These are phyloP conservation scores for Ruditapes philippinarum DNA, from an alignment of 1,140 invertebrate genomes.

Conservation along the genomic window DNA sequence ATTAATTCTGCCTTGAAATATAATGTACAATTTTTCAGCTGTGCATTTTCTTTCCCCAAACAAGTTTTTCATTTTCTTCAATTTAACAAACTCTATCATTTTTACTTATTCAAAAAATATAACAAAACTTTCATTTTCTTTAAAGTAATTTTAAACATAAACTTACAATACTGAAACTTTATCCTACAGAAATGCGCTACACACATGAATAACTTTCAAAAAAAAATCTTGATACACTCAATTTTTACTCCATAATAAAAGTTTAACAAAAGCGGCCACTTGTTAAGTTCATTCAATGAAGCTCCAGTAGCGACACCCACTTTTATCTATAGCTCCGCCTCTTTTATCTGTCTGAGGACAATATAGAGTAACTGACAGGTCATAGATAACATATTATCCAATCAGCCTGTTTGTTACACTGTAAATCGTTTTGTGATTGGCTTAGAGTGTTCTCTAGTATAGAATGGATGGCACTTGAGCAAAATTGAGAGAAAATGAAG, in stretches of 20 bases:
- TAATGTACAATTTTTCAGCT: no score
- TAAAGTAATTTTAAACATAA: background rate
- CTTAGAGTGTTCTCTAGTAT: background rate
- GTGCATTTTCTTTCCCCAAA: no score
- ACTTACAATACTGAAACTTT: constrained; percentile 57
- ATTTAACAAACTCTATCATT: no score
- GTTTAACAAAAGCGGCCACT: constrained; percentile 50
- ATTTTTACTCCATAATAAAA: constrained; percentile 40
- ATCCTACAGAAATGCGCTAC: constrained; percentile 22
- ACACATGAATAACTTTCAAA: constrained; percentile 61
- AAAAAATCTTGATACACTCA: constrained; percentile 44
- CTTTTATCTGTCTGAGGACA: constrained; percentile 40
- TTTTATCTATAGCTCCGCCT: constrained; percentile 26
- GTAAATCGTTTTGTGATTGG: constrained; percentile 44
- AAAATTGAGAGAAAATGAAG: constrained; percentile 34
- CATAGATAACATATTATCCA: constrained; percentile 19
- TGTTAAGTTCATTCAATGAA: constrained; percentile 52
- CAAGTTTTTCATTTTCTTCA: no score
- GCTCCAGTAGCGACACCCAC: background rate
- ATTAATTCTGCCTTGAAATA: no score
- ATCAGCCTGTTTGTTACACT: constrained; percentile 24
- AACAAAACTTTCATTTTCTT: background rate
- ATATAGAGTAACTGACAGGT: constrained; percentile 40
- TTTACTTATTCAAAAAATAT: no score
- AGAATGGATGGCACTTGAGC: constrained; percentile 57